Evolutionary conservation across 2,888 invertebrate species (phyloP).

Genomic region (Dioctria linearis): DNA sequence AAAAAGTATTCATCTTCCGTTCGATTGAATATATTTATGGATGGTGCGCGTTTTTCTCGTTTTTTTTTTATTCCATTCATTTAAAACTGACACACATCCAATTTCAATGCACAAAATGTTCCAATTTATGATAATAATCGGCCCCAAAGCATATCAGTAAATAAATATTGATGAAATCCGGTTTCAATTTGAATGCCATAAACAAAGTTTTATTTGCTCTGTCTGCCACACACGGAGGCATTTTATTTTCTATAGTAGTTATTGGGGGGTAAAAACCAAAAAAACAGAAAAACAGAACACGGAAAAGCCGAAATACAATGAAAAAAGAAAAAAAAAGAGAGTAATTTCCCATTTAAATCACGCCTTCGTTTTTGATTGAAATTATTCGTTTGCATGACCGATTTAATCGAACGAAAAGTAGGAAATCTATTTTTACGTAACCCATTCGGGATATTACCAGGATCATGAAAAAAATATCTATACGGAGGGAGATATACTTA

Average conservation of each 20-base stretch:
- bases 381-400: conserved; percentile 9
- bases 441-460: not conserved
- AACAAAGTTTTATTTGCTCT: conserved; percentile 29
- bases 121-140: conserved; percentile 42
- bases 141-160: not conserved
- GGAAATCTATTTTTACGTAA: not conserved
- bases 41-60: too few species aligned
- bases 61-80: too few species aligned
- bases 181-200: conserved; percentile 27
- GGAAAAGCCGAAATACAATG: not conserved
- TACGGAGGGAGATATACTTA: too few species aligned
- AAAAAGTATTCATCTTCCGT: too few species aligned
- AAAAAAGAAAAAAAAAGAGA: not conserved
- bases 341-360: conserved; percentile 7
- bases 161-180: conserved; percentile 28
- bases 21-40: too few species aligned
- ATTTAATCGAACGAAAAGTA: conserved; percentile 18
- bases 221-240: not conserved
- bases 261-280: too few species aligned
- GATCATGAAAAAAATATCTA: too few species aligned
- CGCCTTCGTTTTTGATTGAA: conserved; percentile 20
- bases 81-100: not conserved
- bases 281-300: not conserved
- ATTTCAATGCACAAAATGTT: not conserved
- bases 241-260: not conserved